Conservation (phyloP, 2,888 invertebrate genomes). For the Neelides folsomi region DNA sequence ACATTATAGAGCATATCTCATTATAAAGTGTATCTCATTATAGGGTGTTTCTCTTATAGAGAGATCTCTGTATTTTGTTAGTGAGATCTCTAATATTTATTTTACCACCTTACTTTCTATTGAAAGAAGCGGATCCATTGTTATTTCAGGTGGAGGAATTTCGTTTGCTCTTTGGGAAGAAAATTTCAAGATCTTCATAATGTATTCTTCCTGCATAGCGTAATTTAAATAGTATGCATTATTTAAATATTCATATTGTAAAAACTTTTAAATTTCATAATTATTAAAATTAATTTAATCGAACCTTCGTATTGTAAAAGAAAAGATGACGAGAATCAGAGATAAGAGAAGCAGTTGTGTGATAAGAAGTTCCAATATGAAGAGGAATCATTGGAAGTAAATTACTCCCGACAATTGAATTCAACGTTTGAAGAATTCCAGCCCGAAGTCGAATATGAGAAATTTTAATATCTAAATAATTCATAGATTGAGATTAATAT, state of each 20-base stretch:
- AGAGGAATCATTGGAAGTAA: conserved; percentile 8
- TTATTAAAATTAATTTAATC: no score
- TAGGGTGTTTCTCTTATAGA: no score
- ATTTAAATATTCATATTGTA: no score
- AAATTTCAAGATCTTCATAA: conserved; percentile 9
- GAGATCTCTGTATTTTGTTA: no score
- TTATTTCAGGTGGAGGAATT: conserved; percentile 38
- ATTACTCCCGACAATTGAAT: conserved; percentile 6
- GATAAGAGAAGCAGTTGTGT: conserved; percentile 7
- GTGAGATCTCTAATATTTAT: neutral
- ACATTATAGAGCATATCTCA: no score
- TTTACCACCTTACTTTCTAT: conserved; percentile 35
- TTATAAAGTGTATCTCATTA: no score
- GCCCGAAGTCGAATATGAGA: conserved; percentile 8
- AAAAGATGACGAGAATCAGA: conserved; percentile 9
- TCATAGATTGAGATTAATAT: no score
- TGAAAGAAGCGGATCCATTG: conserved; percentile 37
- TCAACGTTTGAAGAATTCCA: conserved; percentile 12
- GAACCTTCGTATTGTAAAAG: conserved; percentile 11
- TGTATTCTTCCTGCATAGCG: conserved; percentile 4
- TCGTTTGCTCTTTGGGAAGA: conserved; percentile 29
- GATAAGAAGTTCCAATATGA: neutral
- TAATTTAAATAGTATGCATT: neutral
- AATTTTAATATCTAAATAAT: conserved; percentile 4
- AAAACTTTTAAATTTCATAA: no score